These are phyloP conservation scores for Danio choprae DNA, from an alignment of 2,797 vertebrate genomes.

Conservation along the genomic window DNA sequence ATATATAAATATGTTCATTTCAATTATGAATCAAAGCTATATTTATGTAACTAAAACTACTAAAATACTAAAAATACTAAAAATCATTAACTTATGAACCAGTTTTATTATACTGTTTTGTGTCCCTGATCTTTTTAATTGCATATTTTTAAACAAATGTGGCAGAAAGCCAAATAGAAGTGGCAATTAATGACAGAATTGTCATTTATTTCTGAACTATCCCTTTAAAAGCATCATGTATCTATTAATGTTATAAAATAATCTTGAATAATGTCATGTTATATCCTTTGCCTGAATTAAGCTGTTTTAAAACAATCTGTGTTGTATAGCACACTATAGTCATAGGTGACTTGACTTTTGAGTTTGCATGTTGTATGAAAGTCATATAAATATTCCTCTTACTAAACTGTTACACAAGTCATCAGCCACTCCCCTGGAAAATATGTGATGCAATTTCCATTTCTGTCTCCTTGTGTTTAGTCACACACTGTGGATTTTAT, in stretches of 20 bases:
- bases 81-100: not conserved
- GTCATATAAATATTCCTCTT: not conserved
- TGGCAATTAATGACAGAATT: not conserved
- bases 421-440: constrained; percentile 45
- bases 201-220: not conserved
- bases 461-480: constrained; percentile 5
- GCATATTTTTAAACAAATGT: not conserved
- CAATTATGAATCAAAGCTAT: no score
- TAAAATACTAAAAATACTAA: no score
- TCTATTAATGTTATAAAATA: constrained; percentile 7
- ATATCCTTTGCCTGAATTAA: not conserved
- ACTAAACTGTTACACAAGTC: constrained; percentile 17
- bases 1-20: no score
- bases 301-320: no score
- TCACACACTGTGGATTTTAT: constrained; percentile 2
- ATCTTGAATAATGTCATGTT: not conserved
- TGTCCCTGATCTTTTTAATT: not conserved
- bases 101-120: not conserved
- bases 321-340: no score
- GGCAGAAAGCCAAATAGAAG: not conserved
- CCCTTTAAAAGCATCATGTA: constrained; percentile 52
- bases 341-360: no score
- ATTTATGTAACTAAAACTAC: no score
- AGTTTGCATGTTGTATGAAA: not conserved
- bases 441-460: constrained; percentile 26